Conservation (phyloP, 1,140 invertebrate genomes). For the Drosophila tani region DNA sequence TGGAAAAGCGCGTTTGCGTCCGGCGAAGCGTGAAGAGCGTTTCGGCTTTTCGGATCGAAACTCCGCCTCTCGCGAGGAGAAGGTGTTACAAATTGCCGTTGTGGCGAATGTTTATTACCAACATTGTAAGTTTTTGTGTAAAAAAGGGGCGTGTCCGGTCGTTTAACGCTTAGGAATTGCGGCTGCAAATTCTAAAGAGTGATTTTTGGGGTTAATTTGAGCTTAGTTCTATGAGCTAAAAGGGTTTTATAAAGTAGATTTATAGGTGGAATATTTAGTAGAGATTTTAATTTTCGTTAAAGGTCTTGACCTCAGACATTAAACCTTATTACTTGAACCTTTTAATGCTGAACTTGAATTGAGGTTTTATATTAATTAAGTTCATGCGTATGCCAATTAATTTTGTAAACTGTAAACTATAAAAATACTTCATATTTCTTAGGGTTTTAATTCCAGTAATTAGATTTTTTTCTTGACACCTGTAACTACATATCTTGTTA, state of each 20-base stretch:
- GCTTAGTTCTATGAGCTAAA: background rate
- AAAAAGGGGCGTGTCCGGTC: conserved; percentile 33
- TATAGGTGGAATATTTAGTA: no score
- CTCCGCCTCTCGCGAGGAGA: conserved; percentile 49
- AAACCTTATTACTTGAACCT: background rate
- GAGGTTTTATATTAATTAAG: background rate
- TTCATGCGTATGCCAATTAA: no score
- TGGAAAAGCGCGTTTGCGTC: conserved; percentile 49
- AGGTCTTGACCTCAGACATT: background rate
- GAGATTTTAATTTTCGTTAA: no score
- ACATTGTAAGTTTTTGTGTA: conserved; percentile 42
- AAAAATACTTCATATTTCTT: background rate
- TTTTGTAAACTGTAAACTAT: background rate
- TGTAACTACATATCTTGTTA: background rate
- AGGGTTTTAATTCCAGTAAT: background rate
- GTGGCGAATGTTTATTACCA: conserved; percentile 46
- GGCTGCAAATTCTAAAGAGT: background rate
- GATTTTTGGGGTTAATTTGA: background rate
- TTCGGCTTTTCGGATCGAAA: conserved; percentile 45
- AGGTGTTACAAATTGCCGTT: conserved; percentile 61
- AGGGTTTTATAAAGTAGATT: background rate
- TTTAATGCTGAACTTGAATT: background rate
- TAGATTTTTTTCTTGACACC: background rate
- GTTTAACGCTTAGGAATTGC: background rate
- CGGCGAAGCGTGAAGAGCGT: conserved; percentile 71